A percentile compares a stretch with the other conserved stretches of the same genome.
phyloP scores from a whole-genome alignment of 2,888 invertebrate genomes.

The Melangyna quadrimaculata region DNA sequence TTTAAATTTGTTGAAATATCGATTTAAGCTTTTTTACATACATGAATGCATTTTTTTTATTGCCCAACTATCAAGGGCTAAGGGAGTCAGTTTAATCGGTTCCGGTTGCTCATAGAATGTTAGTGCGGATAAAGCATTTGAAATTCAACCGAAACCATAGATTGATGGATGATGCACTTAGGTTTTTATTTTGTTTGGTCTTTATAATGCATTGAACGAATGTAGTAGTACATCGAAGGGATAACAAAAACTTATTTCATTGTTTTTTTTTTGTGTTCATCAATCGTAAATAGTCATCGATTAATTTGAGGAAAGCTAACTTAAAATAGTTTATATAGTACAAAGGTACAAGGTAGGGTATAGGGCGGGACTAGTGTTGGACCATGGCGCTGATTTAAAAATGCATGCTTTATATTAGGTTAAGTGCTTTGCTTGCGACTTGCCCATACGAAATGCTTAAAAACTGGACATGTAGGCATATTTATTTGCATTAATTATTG shows the following conservation, averaged over 20 bases:
- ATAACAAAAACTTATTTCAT: not conserved
- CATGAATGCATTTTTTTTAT: not conserved
- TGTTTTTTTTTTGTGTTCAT: not conserved
- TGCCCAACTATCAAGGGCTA: not conserved
- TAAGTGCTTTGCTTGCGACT: too few species aligned
- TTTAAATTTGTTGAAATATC: constrained; percentile 41
- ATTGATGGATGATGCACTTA: constrained; percentile 55
- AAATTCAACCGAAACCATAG: not conserved
- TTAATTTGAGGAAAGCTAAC: too few species aligned
- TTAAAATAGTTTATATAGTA: too few species aligned
- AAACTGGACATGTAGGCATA: too few species aligned
- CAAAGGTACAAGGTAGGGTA: too few species aligned
- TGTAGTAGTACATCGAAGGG: not conserved
- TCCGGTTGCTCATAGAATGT: not conserved
- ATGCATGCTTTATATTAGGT: too few species aligned
- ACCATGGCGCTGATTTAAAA: too few species aligned
- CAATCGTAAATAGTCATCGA: not conserved
- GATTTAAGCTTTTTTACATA: constrained; percentile 43
- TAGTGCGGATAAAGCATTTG: constrained; percentile 18
- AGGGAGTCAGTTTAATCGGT: constrained; percentile 38
- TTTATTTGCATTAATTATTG: too few species aligned
- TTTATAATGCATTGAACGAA: not conserved
- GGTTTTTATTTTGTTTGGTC: constrained; percentile 11
- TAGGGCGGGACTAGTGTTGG: too few species aligned
- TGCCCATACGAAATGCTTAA: too few species aligned